phyloP scores from a whole-genome alignment of 2,797 vertebrate genomes.

The Moxostoma hubbsi region DNA sequence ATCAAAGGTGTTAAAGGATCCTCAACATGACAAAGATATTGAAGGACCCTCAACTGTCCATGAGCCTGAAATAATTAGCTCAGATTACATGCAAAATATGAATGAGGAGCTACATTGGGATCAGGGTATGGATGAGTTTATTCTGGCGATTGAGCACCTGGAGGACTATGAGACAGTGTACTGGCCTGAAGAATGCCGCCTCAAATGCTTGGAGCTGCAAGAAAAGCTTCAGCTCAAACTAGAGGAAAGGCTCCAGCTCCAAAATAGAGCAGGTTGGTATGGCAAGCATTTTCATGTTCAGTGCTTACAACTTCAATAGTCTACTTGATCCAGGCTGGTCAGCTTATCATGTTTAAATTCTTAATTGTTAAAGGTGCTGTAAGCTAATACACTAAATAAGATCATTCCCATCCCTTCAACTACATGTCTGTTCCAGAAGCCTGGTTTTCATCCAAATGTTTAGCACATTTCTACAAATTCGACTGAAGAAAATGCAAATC shows the following conservation, averaged over 20 bases:
- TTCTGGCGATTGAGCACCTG: neutral
- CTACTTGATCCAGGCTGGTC: no score
- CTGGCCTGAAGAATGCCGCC: neutral
- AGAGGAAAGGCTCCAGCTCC: neutral
- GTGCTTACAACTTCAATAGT: neutral
- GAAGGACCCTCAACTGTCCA: neutral
- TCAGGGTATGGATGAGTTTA: neutral
- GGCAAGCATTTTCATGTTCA: neutral
- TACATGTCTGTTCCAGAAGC: no score
- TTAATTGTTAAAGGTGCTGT: no score
- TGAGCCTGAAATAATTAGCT: neutral
- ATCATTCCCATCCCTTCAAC: no score
- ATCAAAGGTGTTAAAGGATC: no score
- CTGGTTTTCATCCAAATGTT: no score
- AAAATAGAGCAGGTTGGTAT: neutral
- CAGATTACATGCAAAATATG: no score
- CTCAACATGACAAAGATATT: neutral
- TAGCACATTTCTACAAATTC: no score
- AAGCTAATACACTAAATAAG: no score
- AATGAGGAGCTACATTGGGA: neutral
- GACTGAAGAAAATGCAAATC: no score
- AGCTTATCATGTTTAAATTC: no score
- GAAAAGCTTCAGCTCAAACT: neutral
- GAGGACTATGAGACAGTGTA: neutral
- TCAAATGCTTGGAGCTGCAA: neutral